Base-by-base conservation (phyloP, 2,797 vertebrate species). In the Crenichthys baileyi region DNA sequence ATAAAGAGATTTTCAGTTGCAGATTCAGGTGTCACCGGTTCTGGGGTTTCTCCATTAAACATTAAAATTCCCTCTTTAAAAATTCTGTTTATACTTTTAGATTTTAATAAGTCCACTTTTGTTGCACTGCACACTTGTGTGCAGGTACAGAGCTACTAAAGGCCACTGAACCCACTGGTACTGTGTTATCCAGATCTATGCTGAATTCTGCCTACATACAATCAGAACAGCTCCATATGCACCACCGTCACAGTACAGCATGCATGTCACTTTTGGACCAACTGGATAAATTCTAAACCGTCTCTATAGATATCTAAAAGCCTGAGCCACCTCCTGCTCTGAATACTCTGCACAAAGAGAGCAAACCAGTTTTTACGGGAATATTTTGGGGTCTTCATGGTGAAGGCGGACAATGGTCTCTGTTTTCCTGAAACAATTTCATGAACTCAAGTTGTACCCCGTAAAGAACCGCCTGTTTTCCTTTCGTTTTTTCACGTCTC, bases 11-110 rank as follows among this genome's bases (percentile, higher is more conserved):
- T 67, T 65, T 51, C 9, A 41, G 46, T 46, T 16, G 29, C 2
- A 46, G 73, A 6, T 78, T 6, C 46, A 13, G 9, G 39, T 56
- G 48, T 70, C 41, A 72, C 56, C 3, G 24, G 26, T 13, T 46
- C 24, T 68, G 22, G 12, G 39, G 44, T n/a, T 44, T 68, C 29
- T 56, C 48, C 36, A 84, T 83, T 85, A 83, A 85, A 76, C 16
- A 76, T 56, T 75, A 20, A 79, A 56, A 83, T 73, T 78, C 24
- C 11, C 29, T 60, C 70, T 70, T 53, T 24, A 71, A 71, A 60
- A 5, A 68, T 74, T 75, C 29, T 70, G n/a, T 80, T 72, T 77
- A 65, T 46, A 65, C 20, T 46, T 81, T 48, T 9, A 72, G 22
- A 7, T 75, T 83, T 78, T 31, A 73, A 29, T 70, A 65, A 72